Evolutionary conservation across 1,140 invertebrate genomes (phyloP).

Genomic region (Xylocopa sonorina): DNA sequence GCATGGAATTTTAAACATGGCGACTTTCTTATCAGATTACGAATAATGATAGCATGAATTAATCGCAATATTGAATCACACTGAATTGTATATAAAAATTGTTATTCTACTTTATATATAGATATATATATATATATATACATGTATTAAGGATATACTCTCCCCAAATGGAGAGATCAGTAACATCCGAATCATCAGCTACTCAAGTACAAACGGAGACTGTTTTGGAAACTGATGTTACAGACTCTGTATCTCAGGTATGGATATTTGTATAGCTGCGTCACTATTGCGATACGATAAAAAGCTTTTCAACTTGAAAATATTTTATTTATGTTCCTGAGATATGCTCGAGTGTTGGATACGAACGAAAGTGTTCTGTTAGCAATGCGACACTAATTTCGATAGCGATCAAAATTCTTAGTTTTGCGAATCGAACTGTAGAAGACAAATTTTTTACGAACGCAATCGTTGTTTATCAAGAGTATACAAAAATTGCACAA

Average conservation of each 20-base stretch:
- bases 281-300: conserved; percentile 23
- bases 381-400: neutral
- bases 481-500: neutral
- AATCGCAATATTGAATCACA: conserved; percentile 16
- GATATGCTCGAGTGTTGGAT: neutral
- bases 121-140: no score
- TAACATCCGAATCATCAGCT: conserved; percentile 66
- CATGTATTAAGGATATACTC: no score
- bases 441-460: conserved; percentile 2
- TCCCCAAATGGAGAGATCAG: conserved; percentile 61
- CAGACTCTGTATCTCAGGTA: conserved; percentile 70
- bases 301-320: neutral
- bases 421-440: no score
- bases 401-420: neutral
- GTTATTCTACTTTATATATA: no score
- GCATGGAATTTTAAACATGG: conserved; percentile 50
- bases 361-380: neutral
- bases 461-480: neutral
- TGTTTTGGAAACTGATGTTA: conserved; percentile 66
- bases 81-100: neutral
- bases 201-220: conserved; percentile 73
- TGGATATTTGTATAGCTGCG: conserved; percentile 5
- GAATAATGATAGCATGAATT: conserved; percentile 36
- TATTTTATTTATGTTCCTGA: neutral
- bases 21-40: conserved; percentile 38